Evolutionary conservation across 1,140 invertebrate genomes (phyloP).

Genomic region (Drosophila ohnishii): DNA sequence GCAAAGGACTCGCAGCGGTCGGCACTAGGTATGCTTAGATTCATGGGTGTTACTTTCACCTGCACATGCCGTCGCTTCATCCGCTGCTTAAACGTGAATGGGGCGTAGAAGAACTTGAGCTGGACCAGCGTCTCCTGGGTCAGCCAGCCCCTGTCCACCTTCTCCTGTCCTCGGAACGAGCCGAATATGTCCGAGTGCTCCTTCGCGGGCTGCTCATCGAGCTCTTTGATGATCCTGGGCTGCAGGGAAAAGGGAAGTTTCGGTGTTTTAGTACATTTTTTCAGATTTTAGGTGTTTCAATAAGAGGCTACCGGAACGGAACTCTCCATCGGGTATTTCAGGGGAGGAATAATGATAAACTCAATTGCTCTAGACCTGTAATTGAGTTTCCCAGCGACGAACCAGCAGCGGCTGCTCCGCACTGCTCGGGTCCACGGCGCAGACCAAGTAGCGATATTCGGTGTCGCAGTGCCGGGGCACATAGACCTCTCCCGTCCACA

Average conservation of each 20-base stretch:
- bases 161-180: slow-evolving; percentile 84
- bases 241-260: slow-evolving; percentile 2
- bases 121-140: slow-evolving; percentile 93
- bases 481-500: slow-evolving; percentile 84
- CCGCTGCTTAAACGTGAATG: slow-evolving; percentile 91
- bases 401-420: slow-evolving; percentile 86
- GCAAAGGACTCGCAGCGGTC: slow-evolving; percentile 48
- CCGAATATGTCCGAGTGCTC: slow-evolving; percentile 86
- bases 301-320: slow-evolving; percentile 12
- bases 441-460: slow-evolving; percentile 91
- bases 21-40: slow-evolving; percentile 85
- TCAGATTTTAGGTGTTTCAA: background rate
- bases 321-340: slow-evolving; percentile 17
- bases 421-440: slow-evolving; percentile 84
- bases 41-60: slow-evolving; percentile 91
- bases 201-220: slow-evolving; percentile 67
- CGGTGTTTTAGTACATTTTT: background rate
- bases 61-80: slow-evolving; percentile 88
- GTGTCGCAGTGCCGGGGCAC: slow-evolving; percentile 88
- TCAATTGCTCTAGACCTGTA: slow-evolving; percentile 77
- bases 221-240: slow-evolving; percentile 85
- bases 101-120: slow-evolving; percentile 92
- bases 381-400: slow-evolving; percentile 92
- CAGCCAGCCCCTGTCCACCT: slow-evolving; percentile 93
- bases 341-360: slow-evolving; percentile 2